These are phyloP conservation scores for Steinernema hermaphroditum DNA, from an alignment of 2,888 invertebrate species.

Conservation along the genomic window DNA sequence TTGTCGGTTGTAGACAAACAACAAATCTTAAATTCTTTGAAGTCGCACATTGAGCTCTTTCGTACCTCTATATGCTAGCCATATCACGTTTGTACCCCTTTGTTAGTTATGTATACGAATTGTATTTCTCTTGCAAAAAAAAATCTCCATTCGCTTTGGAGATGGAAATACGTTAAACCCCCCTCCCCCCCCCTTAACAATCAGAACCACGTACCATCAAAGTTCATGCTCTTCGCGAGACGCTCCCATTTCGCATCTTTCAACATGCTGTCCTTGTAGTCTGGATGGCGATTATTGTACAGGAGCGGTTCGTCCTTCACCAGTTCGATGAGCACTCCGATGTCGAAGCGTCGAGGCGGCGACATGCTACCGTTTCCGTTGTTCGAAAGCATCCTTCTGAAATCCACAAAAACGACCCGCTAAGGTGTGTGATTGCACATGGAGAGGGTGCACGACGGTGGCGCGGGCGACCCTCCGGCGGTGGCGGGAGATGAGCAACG, in stretches of 20 bases:
- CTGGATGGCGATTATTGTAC: conserved; percentile 21
- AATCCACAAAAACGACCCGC: neutral
- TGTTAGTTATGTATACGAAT: too few relatives aligned
- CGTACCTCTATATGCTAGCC: too few relatives aligned
- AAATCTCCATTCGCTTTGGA: too few relatives aligned
- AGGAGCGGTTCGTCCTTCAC: conserved; percentile 17
- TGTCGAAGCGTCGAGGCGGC: conserved; percentile 11
- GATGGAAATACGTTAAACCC: too few relatives aligned
- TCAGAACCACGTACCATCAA: neutral
- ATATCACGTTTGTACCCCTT: too few relatives aligned
- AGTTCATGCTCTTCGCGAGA: conserved; percentile 1
- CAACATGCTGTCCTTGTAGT: conserved; percentile 12
- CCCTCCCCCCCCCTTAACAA: too few relatives aligned
- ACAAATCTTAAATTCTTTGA: too few relatives aligned
- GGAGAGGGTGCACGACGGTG: neutral
- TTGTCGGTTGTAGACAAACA: too few relatives aligned
- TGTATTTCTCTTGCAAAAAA: too few relatives aligned
- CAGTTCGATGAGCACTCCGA: conserved; percentile 1
- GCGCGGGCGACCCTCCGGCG: neutral
- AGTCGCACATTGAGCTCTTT: too few relatives aligned
- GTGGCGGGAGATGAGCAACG: conserved; percentile 23
- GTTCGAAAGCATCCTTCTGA: neutral
- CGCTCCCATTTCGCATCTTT: conserved; percentile 21
- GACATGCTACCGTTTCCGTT: neutral
- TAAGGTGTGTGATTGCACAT: neutral